Base-by-base conservation (phyloP, 2,113 vertebrate genomes). In the Ceuthmochares aereus region DNA sequence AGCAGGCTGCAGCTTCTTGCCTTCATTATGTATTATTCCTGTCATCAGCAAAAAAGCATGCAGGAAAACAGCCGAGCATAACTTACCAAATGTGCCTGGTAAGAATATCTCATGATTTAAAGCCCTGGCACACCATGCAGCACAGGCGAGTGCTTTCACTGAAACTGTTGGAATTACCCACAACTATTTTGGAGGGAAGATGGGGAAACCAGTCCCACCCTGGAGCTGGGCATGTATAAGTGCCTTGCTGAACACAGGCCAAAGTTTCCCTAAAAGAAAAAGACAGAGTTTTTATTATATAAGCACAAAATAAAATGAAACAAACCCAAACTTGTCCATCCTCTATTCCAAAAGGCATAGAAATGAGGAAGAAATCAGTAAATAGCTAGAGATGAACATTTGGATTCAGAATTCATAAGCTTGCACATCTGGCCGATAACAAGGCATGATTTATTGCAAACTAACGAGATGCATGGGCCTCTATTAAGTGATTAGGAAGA, bases 401-500 rank as follows among this genome's bases (percentile, higher is more conserved):
- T 85, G 56, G 34, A 60, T 81, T 84, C 62, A 68, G 74, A 60
- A 89, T 82, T 87, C 54, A 47, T 67, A 73, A 73, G 22, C 49
- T 42, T 58, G 63, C 49, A 58, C 78, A 92, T 96, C 77, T 89
- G 81, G 27, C 47, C 2, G 8, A 55, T 80, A 94, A 80, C 3
- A 2, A 87, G n/a, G 14, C 0, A 1, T 60, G 87, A 95, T 82
- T 89, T 87, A 76, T 4, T 87, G 78, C 15, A 37, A 58, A 8
- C 23, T 55, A 42, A 69, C 2, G n/a, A 68, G 66, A 55, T 29
- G 11, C 30, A 80, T 59, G 32, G 63, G 14, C 32, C 22, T 67
- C 37, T 87, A 51, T 76, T 89, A 90, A 86, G 51, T 52, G 47
- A 81, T 92, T 81, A 95, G 51, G 45, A 30, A 87, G 11, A 77